These are phyloP conservation scores for Oikopleura dioica DNA, from an alignment of 23 tunicate genomes.

Conservation along the genomic window DNA sequence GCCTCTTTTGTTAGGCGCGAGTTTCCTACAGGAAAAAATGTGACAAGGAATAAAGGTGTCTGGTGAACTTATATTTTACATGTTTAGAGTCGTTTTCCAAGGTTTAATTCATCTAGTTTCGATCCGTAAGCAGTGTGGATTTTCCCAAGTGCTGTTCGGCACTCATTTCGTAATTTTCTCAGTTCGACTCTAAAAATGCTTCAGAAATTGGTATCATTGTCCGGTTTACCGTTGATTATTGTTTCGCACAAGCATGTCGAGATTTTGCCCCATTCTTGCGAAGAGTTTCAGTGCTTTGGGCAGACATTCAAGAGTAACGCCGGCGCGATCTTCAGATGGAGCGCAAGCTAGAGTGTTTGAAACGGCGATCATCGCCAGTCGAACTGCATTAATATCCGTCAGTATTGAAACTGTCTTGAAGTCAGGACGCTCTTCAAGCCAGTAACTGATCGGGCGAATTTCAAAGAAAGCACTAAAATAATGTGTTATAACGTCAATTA, in stretches of 20 bases:
- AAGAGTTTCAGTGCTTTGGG: background rate
- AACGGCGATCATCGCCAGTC: background rate
- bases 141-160: background rate
- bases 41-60: too few relatives aligned
- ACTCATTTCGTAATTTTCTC: background rate
- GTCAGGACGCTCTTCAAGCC: constrained; percentile 2
- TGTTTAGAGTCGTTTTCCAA: constrained; percentile 6
- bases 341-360: background rate
- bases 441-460: background rate
- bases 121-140: background rate
- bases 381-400: background rate
- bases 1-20: too few relatives aligned
- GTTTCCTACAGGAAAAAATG: too few relatives aligned
- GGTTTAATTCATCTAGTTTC: background rate
- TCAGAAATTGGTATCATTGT: too few relatives aligned
- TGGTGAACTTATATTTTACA: too few relatives aligned
- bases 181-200: background rate
- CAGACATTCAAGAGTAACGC: background rate
- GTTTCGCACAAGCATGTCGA: background rate
- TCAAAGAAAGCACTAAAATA: background rate
- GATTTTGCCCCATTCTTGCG: background rate
- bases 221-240: background rate
- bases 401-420: background rate
- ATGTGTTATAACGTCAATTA: background rate
- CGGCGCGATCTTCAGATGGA: background rate